These are phyloP conservation scores for Esox lucius DNA, from an alignment of 2,797 vertebrate genomes.

Conservation along the genomic window DNA sequence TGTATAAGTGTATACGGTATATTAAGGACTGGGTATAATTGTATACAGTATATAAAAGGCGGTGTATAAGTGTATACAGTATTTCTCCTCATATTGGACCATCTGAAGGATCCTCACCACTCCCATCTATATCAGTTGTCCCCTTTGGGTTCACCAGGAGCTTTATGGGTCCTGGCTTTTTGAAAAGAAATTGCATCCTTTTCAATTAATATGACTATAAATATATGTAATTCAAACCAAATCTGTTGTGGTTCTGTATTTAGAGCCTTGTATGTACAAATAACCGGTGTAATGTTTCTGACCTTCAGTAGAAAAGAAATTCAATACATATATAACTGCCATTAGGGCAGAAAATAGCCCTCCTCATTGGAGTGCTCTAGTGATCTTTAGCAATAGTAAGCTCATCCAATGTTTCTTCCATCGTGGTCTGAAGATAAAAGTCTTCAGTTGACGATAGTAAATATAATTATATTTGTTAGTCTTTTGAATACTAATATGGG, in stretches of 20 bases:
- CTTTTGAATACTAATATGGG: not conserved
- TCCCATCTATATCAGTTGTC: not conserved
- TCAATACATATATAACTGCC: too few relatives aligned
- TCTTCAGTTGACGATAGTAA: not conserved
- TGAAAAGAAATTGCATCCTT: slow-evolving; percentile 22
- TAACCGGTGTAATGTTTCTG: slow-evolving; percentile 16
- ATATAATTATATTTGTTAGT: not conserved
- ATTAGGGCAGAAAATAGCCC: too few relatives aligned
- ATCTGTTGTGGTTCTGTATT: slow-evolving; percentile 24
- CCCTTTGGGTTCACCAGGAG: not conserved
- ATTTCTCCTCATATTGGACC: too few relatives aligned
- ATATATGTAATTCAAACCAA: slow-evolving; percentile 23
- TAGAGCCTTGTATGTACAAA: slow-evolving; percentile 5
- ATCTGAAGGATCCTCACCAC: not conserved
- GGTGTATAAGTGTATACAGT: too few relatives aligned
- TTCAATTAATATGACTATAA: not conserved
- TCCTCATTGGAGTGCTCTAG: too few relatives aligned
- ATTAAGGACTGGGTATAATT: too few relatives aligned
- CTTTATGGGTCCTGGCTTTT: not conserved
- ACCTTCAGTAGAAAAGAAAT: not conserved
- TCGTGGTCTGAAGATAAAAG: not conserved
- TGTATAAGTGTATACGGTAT: too few relatives aligned
- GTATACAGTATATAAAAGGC: too few relatives aligned
- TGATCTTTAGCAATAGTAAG: too few relatives aligned
- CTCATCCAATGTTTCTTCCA: too few relatives aligned